phyloP scores from a whole-genome alignment of 1,140 invertebrate genomes.

The Orius insidiosus region DNA sequence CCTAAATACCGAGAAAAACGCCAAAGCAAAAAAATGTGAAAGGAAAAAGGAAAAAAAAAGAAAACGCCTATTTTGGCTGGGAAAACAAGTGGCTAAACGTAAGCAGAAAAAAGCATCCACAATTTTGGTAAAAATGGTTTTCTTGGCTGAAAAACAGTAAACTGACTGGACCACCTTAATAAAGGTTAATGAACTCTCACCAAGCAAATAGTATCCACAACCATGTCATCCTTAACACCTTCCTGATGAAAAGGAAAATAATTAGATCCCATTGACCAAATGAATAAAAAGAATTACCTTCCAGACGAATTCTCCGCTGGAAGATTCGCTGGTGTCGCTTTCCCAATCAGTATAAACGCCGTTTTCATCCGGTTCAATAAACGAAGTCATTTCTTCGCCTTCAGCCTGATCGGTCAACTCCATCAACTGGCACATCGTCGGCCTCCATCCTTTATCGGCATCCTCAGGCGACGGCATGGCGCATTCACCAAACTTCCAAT shows the following conservation, averaged over 20 bases:
- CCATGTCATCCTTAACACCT: constrained; percentile 28
- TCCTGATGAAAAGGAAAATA: constrained; percentile 21
- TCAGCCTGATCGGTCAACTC: constrained; percentile 17
- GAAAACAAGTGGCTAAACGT: too few relatives aligned
- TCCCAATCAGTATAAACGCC: constrained; percentile 25
- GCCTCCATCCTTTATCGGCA: constrained; percentile 18
- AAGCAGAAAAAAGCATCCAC: too few relatives aligned
- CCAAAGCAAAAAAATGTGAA: too few relatives aligned
- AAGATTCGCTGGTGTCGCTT: constrained; percentile 27
- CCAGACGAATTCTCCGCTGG: constrained; percentile 58
- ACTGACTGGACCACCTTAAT: too few relatives aligned
- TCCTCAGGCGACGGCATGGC: constrained; percentile 22
- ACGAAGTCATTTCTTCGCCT: constrained; percentile 22
- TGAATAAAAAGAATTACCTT: constrained; percentile 33
- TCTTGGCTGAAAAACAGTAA: too few relatives aligned
- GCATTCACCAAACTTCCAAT: constrained; percentile 10
- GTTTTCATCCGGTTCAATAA: constrained; percentile 20
- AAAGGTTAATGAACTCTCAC: background rate
- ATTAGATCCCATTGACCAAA: constrained; percentile 1
- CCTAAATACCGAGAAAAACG: too few relatives aligned
- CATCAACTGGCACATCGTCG: constrained; percentile 17
- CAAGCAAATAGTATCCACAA: constrained; percentile 21
- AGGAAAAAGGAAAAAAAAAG: too few relatives aligned
- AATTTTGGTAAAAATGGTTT: too few relatives aligned
- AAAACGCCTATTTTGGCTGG: too few relatives aligned